Percentiles rank a stretch among this genome's conserved stretches.
Evolutionary conservation across 2,888 invertebrate genomes (phyloP).

Genomic region (Esperia sulphurella): DNA sequence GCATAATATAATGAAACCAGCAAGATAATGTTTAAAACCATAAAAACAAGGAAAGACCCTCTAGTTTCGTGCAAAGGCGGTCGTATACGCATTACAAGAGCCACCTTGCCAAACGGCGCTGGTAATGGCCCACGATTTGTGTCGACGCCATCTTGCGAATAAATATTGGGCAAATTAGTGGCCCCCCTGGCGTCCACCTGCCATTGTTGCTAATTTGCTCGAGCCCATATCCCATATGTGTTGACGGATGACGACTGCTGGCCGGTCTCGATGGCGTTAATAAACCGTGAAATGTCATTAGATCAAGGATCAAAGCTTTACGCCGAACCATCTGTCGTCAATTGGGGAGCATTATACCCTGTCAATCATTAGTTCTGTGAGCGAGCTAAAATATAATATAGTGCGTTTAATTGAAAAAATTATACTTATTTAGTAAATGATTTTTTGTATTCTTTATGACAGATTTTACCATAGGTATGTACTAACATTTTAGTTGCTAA

Average conservation of each 20-base stretch:
- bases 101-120: conserved; percentile 64
- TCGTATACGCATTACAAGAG: conserved; percentile 45
- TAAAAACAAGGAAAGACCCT: not conserved
- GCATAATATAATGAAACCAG: no score
- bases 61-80: conserved; percentile 16
- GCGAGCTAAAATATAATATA: not conserved
- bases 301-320: conserved; percentile 34
- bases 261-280: conserved; percentile 21
- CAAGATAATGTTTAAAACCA: no score
- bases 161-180: conserved; percentile 74
- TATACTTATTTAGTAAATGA: no score
- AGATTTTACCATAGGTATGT: no score
- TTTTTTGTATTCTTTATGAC: no score
- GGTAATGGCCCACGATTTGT: conserved; percentile 61
- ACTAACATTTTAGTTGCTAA: no score
- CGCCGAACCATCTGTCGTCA: conserved; percentile 25
- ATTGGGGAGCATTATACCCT: conserved; percentile 7
- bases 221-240: conserved; percentile 36
- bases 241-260: conserved; percentile 34
- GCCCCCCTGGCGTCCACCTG: conserved; percentile 62
- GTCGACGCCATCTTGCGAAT: conserved; percentile 67
- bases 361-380: conserved; percentile 7
- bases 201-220: conserved; percentile 38
- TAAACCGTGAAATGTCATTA: conserved; percentile 61
- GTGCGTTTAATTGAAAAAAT: not conserved